Conservation (phyloP, 2,113 vertebrate genomes). For the Tenrec ecaudatus region DNA sequence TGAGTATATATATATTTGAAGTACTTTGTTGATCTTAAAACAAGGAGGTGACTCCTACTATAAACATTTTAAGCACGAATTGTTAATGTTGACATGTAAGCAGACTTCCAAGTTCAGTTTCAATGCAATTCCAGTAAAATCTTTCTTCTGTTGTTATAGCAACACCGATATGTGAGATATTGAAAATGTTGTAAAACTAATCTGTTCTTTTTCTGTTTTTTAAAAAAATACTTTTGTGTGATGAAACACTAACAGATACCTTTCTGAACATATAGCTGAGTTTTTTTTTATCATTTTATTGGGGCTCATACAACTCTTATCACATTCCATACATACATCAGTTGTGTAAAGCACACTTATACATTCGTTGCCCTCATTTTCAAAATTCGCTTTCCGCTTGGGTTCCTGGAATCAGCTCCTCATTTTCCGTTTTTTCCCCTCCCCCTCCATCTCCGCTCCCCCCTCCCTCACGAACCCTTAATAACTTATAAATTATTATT, state of each 20-base stretch:
- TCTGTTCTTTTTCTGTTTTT: not conserved
- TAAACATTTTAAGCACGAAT: conserved; percentile 23
- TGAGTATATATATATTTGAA: not conserved
- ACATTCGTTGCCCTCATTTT: too few relatives aligned
- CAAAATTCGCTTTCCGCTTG: too few relatives aligned
- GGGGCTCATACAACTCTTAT: too few relatives aligned
- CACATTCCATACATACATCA: too few relatives aligned
- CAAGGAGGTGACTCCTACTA: conserved; percentile 5
- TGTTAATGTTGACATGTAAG: conserved; percentile 24
- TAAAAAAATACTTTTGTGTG: not conserved
- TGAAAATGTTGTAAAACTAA: conserved; percentile 23
- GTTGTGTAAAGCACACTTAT: too few relatives aligned
- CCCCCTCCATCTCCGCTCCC: too few relatives aligned
- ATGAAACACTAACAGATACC: not conserved
- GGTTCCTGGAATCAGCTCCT: too few relatives aligned
- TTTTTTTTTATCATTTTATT: too few relatives aligned
- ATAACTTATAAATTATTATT: too few relatives aligned
- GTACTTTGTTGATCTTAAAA: conserved; percentile 24
- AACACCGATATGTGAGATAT: not conserved
- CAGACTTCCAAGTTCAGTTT: conserved; percentile 17
- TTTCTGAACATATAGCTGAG: conserved; percentile 36
- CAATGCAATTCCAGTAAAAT: not conserved
- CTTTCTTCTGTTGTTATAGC: not conserved
- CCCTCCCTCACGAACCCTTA: too few relatives aligned
- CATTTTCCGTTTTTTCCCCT: too few relatives aligned